These are phyloP conservation scores for Schlechtendalia chinensis DNA, from an alignment of 1,140 invertebrate species.

Conservation along the genomic window DNA sequence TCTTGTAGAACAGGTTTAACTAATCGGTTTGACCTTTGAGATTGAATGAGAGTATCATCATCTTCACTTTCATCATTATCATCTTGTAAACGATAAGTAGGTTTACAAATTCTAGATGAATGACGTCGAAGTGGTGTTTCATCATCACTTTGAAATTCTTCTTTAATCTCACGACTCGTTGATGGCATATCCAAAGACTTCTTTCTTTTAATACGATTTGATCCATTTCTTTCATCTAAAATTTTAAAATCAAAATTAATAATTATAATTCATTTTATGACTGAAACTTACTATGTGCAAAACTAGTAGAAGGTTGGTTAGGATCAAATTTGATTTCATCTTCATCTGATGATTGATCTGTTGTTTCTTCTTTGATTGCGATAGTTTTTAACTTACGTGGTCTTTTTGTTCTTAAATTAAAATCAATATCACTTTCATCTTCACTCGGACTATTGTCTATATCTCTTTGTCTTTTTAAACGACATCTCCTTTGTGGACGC, in stretches of 20 bases:
- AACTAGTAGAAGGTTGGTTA: conserved; percentile 49
- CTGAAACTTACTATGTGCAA: conserved; percentile 40
- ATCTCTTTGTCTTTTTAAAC: conserved; percentile 30
- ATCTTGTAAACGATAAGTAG: conserved; percentile 28
- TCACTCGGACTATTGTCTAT: conserved; percentile 27
- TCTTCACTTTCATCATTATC: conserved; percentile 28
- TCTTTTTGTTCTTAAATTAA: conserved; percentile 26
- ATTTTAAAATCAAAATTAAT: conserved; percentile 11
- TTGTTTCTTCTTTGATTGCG: conserved; percentile 19
- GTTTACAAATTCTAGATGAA: conserved; percentile 40
- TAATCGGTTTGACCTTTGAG: neutral
- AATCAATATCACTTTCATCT: conserved; percentile 38
- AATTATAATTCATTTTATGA: neutral
- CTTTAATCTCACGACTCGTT: conserved; percentile 23
- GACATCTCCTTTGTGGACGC: conserved; percentile 40
- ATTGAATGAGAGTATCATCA: neutral
- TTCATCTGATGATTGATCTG: conserved; percentile 37
- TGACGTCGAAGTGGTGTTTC: conserved; percentile 36
- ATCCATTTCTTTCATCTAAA: conserved; percentile 33
- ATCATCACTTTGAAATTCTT: conserved; percentile 27
- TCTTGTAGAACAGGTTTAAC: conserved; percentile 5
- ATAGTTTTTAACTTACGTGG: neutral
- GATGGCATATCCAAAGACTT: conserved; percentile 20
- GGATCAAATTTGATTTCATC: conserved; percentile 40
- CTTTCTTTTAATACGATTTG: conserved; percentile 8